These are phyloP conservation scores for Callionymus lyra DNA, from an alignment of 2,113 vertebrate genomes.

Conservation along the genomic window DNA sequence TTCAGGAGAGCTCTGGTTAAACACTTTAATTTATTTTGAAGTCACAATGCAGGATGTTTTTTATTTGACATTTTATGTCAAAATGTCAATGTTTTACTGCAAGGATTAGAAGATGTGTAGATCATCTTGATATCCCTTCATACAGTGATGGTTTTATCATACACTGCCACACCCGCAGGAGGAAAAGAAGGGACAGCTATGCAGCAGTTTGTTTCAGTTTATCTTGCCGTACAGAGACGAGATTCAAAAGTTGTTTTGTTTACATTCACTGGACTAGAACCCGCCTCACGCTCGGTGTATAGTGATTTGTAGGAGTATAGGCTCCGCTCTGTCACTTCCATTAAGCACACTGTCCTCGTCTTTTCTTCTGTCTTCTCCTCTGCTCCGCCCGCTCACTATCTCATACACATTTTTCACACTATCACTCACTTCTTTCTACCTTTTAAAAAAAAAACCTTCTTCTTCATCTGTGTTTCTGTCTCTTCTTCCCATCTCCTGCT, in stretches of 20 bases:
- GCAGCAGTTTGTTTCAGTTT: neutral
- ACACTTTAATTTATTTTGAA: no score
- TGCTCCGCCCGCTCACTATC: neutral
- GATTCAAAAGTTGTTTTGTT: slow-evolving; percentile 14
- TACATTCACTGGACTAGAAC: slow-evolving; percentile 4
- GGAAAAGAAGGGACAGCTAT: neutral
- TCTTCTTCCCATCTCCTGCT: slow-evolving; percentile 25
- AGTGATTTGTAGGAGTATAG: slow-evolving; percentile 20
- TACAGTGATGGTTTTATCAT: no score
- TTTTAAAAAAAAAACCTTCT: slow-evolving; percentile 2
- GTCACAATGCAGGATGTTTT: no score
- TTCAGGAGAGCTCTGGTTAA: no score
- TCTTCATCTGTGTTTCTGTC: slow-evolving; percentile 2
- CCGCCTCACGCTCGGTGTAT: neutral
- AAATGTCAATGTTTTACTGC: no score
- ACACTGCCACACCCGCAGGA: no score
- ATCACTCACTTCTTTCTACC: neutral
- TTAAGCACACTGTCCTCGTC: slow-evolving; percentile 27
- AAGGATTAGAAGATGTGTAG: no score
- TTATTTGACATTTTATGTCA: no score
- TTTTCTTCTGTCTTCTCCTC: slow-evolving; percentile 6
- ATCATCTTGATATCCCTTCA: no score
- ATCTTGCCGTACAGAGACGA: neutral
- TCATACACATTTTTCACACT: neutral
- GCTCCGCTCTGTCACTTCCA: slow-evolving; percentile 25